These are phyloP conservation scores for Tokudaia tokunoshimensis DNA, from an alignment of 2,797 vertebrate genomes.

Conservation along the genomic window DNA sequence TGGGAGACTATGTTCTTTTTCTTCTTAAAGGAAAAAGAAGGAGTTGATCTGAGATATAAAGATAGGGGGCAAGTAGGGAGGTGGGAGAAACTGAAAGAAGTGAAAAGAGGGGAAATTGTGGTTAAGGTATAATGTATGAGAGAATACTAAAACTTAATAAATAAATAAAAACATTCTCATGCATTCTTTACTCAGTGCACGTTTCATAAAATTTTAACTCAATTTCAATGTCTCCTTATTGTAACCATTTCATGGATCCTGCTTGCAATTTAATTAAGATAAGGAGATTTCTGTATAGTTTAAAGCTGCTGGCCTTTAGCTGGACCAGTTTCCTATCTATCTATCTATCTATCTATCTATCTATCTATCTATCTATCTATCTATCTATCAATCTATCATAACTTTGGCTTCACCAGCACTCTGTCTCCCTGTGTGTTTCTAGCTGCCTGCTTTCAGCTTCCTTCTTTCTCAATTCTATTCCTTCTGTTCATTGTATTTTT, in stretches of 20 bases:
- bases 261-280: not conserved
- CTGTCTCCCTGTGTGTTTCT: not conserved
- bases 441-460: not conserved
- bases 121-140: not conserved
- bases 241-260: not conserved
- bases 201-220: not conserved
- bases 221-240: not conserved
- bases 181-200: not conserved
- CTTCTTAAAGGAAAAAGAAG: not conserved
- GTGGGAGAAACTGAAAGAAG: not conserved
- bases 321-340: not conserved
- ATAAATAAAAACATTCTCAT: too few relatives aligned
- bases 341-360: not conserved
- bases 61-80: not conserved
- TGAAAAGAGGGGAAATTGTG: not conserved
- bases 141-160: not conserved
- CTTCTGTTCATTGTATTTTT: not conserved
- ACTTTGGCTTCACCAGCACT: not conserved
- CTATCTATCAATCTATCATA: not conserved
- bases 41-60: not conserved
- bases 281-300: not conserved
- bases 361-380: too few relatives aligned
- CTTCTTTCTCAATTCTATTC: not conserved
- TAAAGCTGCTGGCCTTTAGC: not conserved
- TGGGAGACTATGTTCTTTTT: not conserved